Percentiles rank a stretch among this genome's conserved stretches.
These are phyloP conservation scores for Euwallacea similis DNA, from an alignment of 1,140 invertebrate genomes.

Conservation along the genomic window DNA sequence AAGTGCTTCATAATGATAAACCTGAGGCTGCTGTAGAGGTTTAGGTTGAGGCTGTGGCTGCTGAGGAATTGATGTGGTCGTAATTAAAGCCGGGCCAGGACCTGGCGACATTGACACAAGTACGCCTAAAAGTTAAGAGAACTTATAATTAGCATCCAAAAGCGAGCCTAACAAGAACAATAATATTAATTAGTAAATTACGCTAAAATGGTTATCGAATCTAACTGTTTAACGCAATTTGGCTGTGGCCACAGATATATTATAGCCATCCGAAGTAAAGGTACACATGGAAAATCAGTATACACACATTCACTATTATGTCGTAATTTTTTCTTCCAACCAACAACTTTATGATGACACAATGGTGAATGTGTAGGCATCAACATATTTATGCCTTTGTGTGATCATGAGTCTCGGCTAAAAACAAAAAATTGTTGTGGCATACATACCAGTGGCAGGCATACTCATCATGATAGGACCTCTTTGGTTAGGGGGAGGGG, in stretches of 20 bases:
- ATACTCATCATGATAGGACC: conserved; percentile 50
- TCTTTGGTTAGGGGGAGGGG: conserved; percentile 49
- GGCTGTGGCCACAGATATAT: too few relatives aligned
- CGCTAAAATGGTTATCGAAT: too few relatives aligned
- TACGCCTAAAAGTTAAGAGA: conserved; percentile 44
- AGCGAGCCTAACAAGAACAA: too few relatives aligned
- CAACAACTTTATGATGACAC: too few relatives aligned
- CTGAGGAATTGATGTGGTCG: conserved; percentile 48
- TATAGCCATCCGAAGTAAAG: too few relatives aligned
- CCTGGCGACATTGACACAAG: conserved; percentile 52
- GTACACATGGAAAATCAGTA: too few relatives aligned
- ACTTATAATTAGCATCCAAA: too few relatives aligned
- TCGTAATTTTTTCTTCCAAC: too few relatives aligned
- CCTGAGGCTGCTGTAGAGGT: conserved; percentile 37
- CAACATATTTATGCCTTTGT: neutral
- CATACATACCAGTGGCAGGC: conserved; percentile 46
- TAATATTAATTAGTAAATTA: too few relatives aligned
- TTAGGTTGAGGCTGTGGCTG: conserved; percentile 44
- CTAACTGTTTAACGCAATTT: too few relatives aligned
- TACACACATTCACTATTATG: too few relatives aligned
- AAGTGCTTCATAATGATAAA: conserved; percentile 41
- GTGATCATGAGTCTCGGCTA: neutral
- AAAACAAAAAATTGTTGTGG: neutral
- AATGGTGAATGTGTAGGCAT: too few relatives aligned
- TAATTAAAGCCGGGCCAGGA: conserved; percentile 49